These are phyloP conservation scores for Rhyacichthys aspro DNA, from an alignment of 2,797 vertebrate genomes.

Conservation along the genomic window DNA sequence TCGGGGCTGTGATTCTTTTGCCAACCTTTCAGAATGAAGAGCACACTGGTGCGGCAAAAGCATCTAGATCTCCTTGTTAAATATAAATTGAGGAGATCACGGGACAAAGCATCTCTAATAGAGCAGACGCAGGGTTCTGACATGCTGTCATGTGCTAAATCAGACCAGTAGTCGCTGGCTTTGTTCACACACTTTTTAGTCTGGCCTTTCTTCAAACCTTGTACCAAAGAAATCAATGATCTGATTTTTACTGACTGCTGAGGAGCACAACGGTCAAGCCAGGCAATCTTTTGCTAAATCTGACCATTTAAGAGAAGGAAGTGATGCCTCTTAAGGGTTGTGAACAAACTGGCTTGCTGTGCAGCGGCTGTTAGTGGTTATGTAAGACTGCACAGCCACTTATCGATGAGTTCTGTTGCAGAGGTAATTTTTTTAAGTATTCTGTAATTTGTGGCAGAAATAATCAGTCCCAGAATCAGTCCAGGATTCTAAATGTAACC, in stretches of 20 bases:
- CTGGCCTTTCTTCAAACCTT: slow-evolving; percentile 46
- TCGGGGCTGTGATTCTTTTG: slow-evolving; percentile 45
- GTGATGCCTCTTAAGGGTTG: slow-evolving; percentile 50
- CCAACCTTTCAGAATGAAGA: slow-evolving; percentile 59
- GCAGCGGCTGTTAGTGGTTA: slow-evolving; percentile 59
- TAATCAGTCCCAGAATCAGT: slow-evolving; percentile 42
- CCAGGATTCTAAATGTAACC: slow-evolving; percentile 30
- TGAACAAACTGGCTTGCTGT: slow-evolving; percentile 47
- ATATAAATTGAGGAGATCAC: slow-evolving; percentile 51
- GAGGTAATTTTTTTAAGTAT: slow-evolving; percentile 46
- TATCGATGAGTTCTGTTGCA: slow-evolving; percentile 53
- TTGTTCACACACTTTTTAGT: slow-evolving; percentile 50
- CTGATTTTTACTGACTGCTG: slow-evolving; percentile 55
- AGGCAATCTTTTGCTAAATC: slow-evolving; percentile 51
- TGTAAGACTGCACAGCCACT: slow-evolving; percentile 59
- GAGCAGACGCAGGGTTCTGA: slow-evolving; percentile 54
- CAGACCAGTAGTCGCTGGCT: slow-evolving; percentile 39
- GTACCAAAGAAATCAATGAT: slow-evolving; percentile 60
- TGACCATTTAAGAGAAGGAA: slow-evolving; percentile 52
- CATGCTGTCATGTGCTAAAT: slow-evolving; percentile 54
- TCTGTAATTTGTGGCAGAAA: slow-evolving; percentile 44
- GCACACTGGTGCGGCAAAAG: slow-evolving; percentile 38
- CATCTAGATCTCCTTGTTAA: slow-evolving; percentile 58
- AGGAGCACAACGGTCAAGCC: slow-evolving; percentile 48
- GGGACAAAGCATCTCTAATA: slow-evolving; percentile 49